Evolutionary conservation across 2,797 vertebrate genomes (phyloP).

Genomic region (Bradypodion ventrale): DNA sequence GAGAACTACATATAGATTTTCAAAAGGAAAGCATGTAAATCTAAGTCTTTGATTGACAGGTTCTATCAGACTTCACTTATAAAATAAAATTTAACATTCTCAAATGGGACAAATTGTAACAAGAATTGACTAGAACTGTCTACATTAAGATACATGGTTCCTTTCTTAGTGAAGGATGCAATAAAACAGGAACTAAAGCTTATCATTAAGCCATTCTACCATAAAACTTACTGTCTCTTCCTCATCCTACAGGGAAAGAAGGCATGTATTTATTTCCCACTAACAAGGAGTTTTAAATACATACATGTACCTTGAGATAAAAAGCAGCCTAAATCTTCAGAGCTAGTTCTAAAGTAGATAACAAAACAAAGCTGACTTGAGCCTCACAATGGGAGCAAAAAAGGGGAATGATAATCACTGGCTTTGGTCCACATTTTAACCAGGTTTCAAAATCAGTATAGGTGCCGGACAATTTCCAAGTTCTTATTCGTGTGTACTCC

Average conservation of each 20-base stretch:
- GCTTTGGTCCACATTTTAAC: not conserved
- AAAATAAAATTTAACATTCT: not conserved
- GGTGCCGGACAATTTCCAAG: not conserved
- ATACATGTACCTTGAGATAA: not conserved
- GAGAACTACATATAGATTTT: conserved; percentile 18
- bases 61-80: not conserved
- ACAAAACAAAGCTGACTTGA: not conserved
- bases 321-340: conserved; percentile 1
- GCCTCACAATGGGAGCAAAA: not conserved
- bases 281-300: not conserved
- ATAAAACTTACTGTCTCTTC: not conserved
- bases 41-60: not conserved
- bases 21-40: not conserved
- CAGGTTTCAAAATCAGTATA: accelerated
- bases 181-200: not conserved
- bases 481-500: not conserved
- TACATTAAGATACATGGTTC: not conserved
- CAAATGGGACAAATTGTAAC: not conserved
- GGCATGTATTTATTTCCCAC: not conserved
- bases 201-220: not conserved
- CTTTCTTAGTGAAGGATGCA: not conserved
- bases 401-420: not conserved
- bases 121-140: not conserved
- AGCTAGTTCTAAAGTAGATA: conserved; percentile 6
- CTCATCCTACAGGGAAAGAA: not conserved